Evolutionary conservation across 2,888 invertebrate genomes (phyloP), one percentile per base, ranked within the genome.

Genomic region (Escarpia spicata): DNA sequence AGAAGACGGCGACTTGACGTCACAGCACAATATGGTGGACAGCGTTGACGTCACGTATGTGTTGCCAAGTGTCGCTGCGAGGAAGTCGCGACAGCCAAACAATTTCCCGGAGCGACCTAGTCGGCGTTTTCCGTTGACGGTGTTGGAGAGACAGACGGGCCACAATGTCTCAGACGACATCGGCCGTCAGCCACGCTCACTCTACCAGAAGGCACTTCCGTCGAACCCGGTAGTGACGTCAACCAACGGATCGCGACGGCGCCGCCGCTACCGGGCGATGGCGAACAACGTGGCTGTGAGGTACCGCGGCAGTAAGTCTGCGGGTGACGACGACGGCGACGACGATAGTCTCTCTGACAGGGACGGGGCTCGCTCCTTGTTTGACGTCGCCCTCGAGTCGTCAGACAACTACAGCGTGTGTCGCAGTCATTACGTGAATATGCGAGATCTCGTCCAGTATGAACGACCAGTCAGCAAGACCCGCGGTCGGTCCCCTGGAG

Each of bases 261-360:
- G 75, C 19, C 75, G 75, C 75, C 75, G 75, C 75, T 75, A 75
- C n/a, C 75, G 75, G 75, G 75, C 26, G n/a, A 75, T 75, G 75
- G 75, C 75, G 0, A 75, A 75, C 75, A 26, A 19, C 26, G 75
- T 75, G n/a, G 19, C 75, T 6, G 75, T 75, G 6, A 75, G 75
- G 75, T 75, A 75, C n/a, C 75, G 75, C 19, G 75, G 75, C 75
- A 75, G 75, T 75, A 75, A 26, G 75, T 75, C 75, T 3, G 75
- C 75, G 2, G 75, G 75, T 6, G 75, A 75, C 75, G 75, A 75
- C 19, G 75, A 75, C 75, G 75, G 26, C 75, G 75, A 75, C n/a
- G 75, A 75, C 75, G 75, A 75, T 26, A 75, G 75, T 75, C n/a
- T 75, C 3, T 75, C 75, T 75, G 75, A 75, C 75, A 26, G 75